phyloP scores from a whole-genome alignment of 2,113 vertebrate species.

The Indri indri region DNA sequence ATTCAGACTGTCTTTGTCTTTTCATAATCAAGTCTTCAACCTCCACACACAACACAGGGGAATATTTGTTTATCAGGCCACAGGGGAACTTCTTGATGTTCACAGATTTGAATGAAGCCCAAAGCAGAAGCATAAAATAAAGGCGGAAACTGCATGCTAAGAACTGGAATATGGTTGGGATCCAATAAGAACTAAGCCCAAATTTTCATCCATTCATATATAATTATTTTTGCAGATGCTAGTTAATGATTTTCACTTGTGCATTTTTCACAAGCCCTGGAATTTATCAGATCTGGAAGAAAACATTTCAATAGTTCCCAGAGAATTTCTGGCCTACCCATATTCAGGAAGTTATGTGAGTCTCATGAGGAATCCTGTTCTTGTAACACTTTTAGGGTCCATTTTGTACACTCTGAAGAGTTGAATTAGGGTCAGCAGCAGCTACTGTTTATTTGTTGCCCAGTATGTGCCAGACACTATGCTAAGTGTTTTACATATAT shows the following conservation, averaged over 20 bases:
- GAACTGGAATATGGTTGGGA: not conserved
- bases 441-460: not conserved
- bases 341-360: conserved; percentile 60
- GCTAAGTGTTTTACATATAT: not conserved
- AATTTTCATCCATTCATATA: not conserved
- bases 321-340: conserved; percentile 61
- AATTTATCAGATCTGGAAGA: conserved; percentile 61
- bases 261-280: conserved; percentile 58
- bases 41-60: not conserved
- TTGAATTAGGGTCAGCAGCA: conserved; percentile 57
- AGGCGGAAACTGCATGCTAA: not conserved
- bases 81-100: not conserved
- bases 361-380: conserved; percentile 66
- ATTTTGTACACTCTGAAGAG: conserved; percentile 35
- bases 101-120: not conserved
- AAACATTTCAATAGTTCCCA: conserved; percentile 58
- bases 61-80: not conserved
- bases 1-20: not conserved
- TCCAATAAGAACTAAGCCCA: not conserved
- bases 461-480: not conserved
- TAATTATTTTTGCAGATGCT: conserved; percentile 61
- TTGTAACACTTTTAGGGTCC: conserved; percentile 23
- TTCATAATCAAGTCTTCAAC: not conserved
- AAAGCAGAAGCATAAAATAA: not conserved
- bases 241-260: conserved; percentile 69